These are phyloP conservation scores for Tridacna crocea DNA, from an alignment of 2,888 invertebrate genomes.

Conservation along the genomic window DNA sequence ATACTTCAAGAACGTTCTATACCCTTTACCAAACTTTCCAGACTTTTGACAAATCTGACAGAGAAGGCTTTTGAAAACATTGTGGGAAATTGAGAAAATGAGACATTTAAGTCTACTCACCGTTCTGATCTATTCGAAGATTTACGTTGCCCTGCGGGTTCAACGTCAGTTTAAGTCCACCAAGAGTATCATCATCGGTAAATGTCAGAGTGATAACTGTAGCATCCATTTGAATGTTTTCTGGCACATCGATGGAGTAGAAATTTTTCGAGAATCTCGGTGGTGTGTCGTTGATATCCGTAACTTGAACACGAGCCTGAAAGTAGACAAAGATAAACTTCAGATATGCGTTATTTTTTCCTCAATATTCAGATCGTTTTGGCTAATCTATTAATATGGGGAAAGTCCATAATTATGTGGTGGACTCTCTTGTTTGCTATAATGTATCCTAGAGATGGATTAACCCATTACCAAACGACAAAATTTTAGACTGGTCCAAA, in stretches of 20 bases:
- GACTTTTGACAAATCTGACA: no score
- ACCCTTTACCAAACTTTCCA: no score
- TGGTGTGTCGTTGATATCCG: constrained; percentile 98
- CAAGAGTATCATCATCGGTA: constrained; percentile 74
- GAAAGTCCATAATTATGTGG: no score
- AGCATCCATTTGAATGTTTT: constrained; percentile 92
- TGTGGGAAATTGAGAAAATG: no score
- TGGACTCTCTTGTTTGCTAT: no score
- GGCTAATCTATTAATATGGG: no score
- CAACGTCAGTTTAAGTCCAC: constrained; percentile 64
- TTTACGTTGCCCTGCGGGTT: constrained; percentile 61
- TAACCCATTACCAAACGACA: no score
- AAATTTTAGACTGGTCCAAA: no score
- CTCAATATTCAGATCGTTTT: no score
- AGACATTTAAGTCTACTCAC: constrained; percentile 37
- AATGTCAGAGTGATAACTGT: constrained; percentile 89
- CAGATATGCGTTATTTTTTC: not conserved
- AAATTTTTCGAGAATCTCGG: constrained; percentile 93
- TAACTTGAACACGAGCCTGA: constrained; percentile 93
- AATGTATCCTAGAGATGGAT: no score
- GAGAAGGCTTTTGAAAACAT: no score
- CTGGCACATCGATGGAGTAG: constrained; percentile 96
- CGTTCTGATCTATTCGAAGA: constrained; percentile 64
- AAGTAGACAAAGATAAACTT: not conserved
- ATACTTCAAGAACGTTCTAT: no score